These are phyloP conservation scores for Leuctra nigra DNA, from an alignment of 2,888 invertebrate species.

Conservation along the genomic window DNA sequence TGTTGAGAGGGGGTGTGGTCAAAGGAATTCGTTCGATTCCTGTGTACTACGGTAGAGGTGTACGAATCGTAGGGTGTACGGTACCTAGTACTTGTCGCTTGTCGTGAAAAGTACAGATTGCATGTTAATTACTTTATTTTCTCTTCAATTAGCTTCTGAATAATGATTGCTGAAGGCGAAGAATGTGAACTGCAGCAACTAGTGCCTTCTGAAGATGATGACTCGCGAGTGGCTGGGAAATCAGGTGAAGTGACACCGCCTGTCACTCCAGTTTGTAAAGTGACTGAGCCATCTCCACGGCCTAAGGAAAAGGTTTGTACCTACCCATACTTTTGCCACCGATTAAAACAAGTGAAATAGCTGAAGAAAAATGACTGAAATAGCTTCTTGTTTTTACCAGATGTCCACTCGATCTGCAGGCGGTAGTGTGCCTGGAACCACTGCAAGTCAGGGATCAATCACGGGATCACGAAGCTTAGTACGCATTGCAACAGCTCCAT, in stretches of 20 bases:
- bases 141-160: background rate
- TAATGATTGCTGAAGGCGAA: slow-evolving; percentile 39
- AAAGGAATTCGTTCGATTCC: too few species aligned
- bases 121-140: too few species aligned
- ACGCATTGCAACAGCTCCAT: slow-evolving; percentile 23
- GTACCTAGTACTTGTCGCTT: too few species aligned
- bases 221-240: slow-evolving; percentile 37
- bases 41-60: too few species aligned
- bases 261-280: slow-evolving; percentile 40
- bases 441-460: slow-evolving; percentile 23
- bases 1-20: too few species aligned
- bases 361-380: background rate
- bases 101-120: too few species aligned
- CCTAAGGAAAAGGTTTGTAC: slow-evolving; percentile 30
- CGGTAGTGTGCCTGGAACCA: slow-evolving; percentile 22
- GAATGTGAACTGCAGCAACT: slow-evolving; percentile 43
- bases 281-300: slow-evolving; percentile 35
- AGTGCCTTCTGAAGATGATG: slow-evolving; percentile 41
- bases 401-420: slow-evolving; percentile 27
- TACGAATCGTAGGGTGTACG: too few species aligned
- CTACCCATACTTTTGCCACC: too few species aligned
- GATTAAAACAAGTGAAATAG: background rate
- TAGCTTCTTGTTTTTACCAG: slow-evolving; percentile 26
- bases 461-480: slow-evolving; percentile 21
- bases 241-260: slow-evolving; percentile 42